phyloP scores from a whole-genome alignment of 1,140 invertebrate genomes.

The Hycleus cichorii region DNA sequence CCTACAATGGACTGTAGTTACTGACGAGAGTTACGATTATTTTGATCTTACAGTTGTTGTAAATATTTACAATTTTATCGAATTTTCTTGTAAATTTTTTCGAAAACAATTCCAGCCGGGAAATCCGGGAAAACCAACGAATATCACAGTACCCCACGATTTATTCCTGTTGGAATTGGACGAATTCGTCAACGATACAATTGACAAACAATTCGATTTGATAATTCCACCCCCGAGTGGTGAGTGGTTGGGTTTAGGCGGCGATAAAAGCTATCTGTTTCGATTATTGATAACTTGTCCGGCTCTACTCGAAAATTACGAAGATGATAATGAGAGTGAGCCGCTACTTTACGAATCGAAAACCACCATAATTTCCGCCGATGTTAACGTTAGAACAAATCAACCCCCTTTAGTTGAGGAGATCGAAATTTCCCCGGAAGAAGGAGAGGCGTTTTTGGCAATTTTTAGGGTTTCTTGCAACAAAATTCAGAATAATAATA shows the following conservation, averaged over 20 bases:
- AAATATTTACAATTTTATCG: not conserved
- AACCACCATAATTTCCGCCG: not conserved
- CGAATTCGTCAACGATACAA: slow-evolving; percentile 12
- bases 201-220: slow-evolving; percentile 14
- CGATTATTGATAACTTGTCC: slow-evolving; percentile 17
- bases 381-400: slow-evolving; percentile 8
- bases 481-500: not conserved
- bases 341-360: not conserved
- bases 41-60: slow-evolving; percentile 2
- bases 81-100: no score
- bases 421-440: not conserved
- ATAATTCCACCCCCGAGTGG: slow-evolving; percentile 10
- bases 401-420: not conserved
- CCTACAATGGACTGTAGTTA: slow-evolving; percentile 12
- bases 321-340: slow-evolving; percentile 6
- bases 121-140: slow-evolving; percentile 1
- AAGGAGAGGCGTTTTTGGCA: slow-evolving; percentile 6
- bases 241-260: slow-evolving; percentile 13
- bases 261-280: slow-evolving; percentile 8
- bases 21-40: not conserved
- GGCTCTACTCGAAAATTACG: not conserved
- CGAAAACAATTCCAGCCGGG: slow-evolving; percentile 13
- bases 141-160: slow-evolving; percentile 17
- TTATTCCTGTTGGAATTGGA: slow-evolving; percentile 20
- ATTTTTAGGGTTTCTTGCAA: not conserved